Evolutionary conservation across 2,113 vertebrate species (phyloP).

Genomic region (Sigmodon hispidus): DNA sequence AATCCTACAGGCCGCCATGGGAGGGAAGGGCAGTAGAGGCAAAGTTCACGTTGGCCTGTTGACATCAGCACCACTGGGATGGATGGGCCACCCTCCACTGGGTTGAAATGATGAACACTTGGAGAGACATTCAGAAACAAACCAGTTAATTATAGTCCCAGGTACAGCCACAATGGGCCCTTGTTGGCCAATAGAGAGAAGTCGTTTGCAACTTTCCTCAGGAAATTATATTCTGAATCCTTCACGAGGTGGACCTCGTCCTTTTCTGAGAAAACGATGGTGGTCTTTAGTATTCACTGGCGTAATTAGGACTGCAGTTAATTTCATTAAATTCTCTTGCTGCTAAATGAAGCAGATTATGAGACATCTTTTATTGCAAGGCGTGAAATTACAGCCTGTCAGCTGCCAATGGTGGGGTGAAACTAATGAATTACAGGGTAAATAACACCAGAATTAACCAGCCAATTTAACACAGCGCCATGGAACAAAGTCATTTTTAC

Average conservation of each 20-base stretch:
- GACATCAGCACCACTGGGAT: not conserved
- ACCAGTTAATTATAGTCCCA: slow-evolving; percentile 78
- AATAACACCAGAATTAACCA: slow-evolving; percentile 99
- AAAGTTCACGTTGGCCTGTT: fast-evolving
- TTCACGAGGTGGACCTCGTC: slow-evolving; percentile 92
- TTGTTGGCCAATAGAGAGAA: slow-evolving; percentile 80
- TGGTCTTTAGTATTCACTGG: slow-evolving; percentile 99
- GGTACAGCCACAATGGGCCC: slow-evolving; percentile 76
- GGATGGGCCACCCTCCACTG: not conserved
- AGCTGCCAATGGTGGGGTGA: slow-evolving; percentile 96
- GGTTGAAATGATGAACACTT: slow-evolving; percentile 4
- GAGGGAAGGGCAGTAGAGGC: fast-evolving
- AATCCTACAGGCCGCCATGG: fast-evolving
- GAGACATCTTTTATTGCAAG: slow-evolving; percentile 99
- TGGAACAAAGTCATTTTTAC: slow-evolving; percentile 90
- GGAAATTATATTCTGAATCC: slow-evolving; percentile 91
- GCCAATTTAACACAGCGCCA: slow-evolving; percentile 93
- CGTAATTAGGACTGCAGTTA: slow-evolving; percentile 99
- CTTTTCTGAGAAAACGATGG: slow-evolving; percentile 94
- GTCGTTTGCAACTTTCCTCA: slow-evolving; percentile 89
- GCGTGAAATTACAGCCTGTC: slow-evolving; percentile 99
- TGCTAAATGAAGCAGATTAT: slow-evolving; percentile 99
- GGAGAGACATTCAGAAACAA: not conserved
- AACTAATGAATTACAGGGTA: slow-evolving; percentile 99
- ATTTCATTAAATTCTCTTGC: slow-evolving; percentile 99